A percentile compares a stretch with the other conserved stretches of the same genome.
Evolutionary conservation across 2,888 invertebrate species (phyloP).

Genomic region (Noctua fimbriata): DNA sequence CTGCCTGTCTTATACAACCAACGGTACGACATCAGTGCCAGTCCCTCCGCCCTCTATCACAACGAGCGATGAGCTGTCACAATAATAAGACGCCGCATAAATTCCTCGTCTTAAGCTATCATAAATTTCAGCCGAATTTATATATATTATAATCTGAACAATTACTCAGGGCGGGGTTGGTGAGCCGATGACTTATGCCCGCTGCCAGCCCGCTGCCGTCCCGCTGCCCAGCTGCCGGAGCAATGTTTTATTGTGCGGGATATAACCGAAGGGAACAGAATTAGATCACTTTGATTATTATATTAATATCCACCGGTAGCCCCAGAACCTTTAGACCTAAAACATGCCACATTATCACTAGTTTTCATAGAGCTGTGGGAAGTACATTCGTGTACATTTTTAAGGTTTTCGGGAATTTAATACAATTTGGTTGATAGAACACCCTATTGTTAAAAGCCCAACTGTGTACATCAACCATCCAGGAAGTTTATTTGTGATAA

Average conservation of each 20-base stretch:
- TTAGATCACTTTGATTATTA: slow-evolving; percentile 66
- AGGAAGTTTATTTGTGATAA: background rate
- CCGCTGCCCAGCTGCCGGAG: slow-evolving; percentile 62
- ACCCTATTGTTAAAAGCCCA: background rate
- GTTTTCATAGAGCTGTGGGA: background rate
- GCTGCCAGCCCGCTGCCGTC: slow-evolving; percentile 67
- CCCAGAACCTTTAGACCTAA: slow-evolving; percentile 29
- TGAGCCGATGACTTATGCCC: slow-evolving; percentile 74
- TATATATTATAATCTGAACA: slow-evolving; percentile 84
- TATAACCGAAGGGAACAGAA: slow-evolving; percentile 60
- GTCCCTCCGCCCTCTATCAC: slow-evolving; percentile 66
- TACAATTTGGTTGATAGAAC: background rate
- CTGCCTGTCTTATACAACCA: background rate
- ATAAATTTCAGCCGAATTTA: slow-evolving; percentile 80
- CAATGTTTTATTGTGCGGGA: slow-evolving; percentile 74
- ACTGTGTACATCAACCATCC: background rate
- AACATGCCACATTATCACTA: background rate
- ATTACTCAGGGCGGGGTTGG: slow-evolving; percentile 77
- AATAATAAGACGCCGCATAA: slow-evolving; percentile 86
- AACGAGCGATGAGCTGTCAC: slow-evolving; percentile 81
- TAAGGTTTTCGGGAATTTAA: background rate
- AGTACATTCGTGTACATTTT: background rate
- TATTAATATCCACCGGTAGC: slow-evolving; percentile 61
- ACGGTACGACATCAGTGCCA: background rate
- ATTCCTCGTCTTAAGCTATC: slow-evolving; percentile 77